Evolutionary conservation across 2,888 invertebrate genomes (phyloP), one percentile per base, ranked within the genome.

Genomic region (Dasysyrphus albostriatus): DNA sequence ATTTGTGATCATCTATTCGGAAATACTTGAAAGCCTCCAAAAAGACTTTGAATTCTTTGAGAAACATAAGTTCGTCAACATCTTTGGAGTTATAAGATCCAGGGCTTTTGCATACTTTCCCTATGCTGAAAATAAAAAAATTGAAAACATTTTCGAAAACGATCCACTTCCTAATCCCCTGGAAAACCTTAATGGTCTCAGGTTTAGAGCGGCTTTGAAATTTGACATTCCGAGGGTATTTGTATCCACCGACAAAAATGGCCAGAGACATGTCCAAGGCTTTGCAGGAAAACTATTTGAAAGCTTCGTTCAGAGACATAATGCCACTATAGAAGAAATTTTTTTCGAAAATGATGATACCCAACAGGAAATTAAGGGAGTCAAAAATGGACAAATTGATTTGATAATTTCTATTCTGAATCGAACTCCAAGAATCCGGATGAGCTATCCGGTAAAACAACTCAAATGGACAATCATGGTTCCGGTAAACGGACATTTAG

Each of bases 191-290:
- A 61, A 42, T 42, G 61, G 39, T 7, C 7, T 24, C 3, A 39
- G 8, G 12, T 6, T 61, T 24, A 39, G 61, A 3, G 42, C 10
- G 12, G 42, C 42, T 44, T 14, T 61, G 1, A 39, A 42, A n/a
- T 42, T 44, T 14, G 61, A 61, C 42, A 12, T 61, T 61, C 61
- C 61, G 10, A 39, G 61, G 29, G 42, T 42, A 29, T 44, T 42
- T 10, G 5, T 14, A 4, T 19, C 14, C 14, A 5, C 5, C 14
- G 42, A 61, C 24, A 9, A 42, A 42, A 44, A 16, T 24, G 42
- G 56, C 56, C 32, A 34, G 8, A 32, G 56, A n/a, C 6, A 32
- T n/a, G 6, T 56, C 3, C n/a, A 32, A 56, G 56, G 56, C 0
- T 34, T n/a, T 29, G 56, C 56, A n/a, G 56, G 32, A 2, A 56